These are phyloP conservation scores for Pica pica DNA, from an alignment of 2,113 vertebrate species.

Conservation along the genomic window DNA sequence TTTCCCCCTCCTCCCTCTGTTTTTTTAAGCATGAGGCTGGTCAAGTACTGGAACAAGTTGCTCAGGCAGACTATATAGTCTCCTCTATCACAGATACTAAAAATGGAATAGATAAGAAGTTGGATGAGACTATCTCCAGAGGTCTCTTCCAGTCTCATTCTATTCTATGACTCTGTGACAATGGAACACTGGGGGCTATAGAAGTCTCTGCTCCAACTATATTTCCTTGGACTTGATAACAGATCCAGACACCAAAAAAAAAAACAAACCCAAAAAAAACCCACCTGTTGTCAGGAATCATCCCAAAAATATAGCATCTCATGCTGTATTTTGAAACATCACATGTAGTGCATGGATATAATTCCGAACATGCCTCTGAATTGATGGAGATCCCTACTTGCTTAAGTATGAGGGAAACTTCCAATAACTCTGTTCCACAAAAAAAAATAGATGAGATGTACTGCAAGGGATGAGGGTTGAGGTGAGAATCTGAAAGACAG, in stretches of 20 bases:
- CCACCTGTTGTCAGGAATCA: neutral
- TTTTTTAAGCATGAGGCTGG: neutral
- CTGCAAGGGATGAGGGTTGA: neutral
- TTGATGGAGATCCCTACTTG: neutral
- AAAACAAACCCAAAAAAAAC: too few species aligned
- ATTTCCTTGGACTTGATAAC: neutral
- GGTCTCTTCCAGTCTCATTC: neutral
- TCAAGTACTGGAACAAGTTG: neutral
- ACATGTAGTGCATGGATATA: neutral
- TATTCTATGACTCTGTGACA: neutral
- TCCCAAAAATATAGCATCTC: neutral
- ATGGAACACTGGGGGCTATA: neutral
- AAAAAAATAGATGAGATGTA: neutral
- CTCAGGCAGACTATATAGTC: neutral
- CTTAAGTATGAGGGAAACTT: neutral
- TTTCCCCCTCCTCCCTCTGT: rapidly evolving
- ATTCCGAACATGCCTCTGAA: neutral
- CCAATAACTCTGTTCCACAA: neutral
- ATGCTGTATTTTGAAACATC: neutral
- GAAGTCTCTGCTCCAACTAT: neutral
- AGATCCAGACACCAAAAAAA: neutral
- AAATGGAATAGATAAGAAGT: neutral
- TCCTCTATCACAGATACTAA: neutral
- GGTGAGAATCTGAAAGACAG: neutral
- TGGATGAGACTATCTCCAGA: neutral